phyloP scores from a whole-genome alignment of 2,888 invertebrate species.

The Melipona beecheii region DNA sequence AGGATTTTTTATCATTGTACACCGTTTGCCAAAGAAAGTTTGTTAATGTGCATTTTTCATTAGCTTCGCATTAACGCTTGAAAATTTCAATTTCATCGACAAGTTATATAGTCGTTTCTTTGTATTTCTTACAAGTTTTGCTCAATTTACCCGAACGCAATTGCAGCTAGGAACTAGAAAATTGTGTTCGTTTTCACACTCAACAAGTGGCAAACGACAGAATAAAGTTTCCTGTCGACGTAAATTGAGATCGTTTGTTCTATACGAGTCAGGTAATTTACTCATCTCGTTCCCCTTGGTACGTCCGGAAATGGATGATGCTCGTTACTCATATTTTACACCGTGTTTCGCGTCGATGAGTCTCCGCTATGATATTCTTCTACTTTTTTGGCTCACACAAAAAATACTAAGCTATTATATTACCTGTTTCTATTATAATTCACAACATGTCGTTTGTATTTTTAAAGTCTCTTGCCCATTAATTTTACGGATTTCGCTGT shows the following conservation, averaged over 20 bases:
- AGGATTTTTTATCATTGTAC: neutral
- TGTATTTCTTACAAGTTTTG: neutral
- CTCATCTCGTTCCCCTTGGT: neutral
- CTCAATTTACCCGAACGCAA: neutral
- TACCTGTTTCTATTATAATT: neutral
- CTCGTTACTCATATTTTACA: neutral
- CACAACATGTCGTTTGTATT: neutral
- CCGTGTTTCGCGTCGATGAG: too few relatives aligned
- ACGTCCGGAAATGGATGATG: neutral
- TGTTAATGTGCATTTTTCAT: neutral
- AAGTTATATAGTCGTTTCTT: too few relatives aligned
- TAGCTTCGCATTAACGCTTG: neutral
- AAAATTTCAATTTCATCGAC: too few relatives aligned
- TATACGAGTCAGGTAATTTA: slow-evolving; percentile 21
- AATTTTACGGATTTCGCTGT: slow-evolving; percentile 64
- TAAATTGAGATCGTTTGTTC: slow-evolving; percentile 33
- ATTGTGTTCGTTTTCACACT: neutral
- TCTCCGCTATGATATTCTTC: too few relatives aligned
- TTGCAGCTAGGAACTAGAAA: neutral
- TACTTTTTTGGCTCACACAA: too few relatives aligned
- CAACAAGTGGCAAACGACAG: neutral
- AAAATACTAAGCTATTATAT: neutral
- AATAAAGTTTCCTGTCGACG: slow-evolving; percentile 13
- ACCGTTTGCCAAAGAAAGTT: neutral
- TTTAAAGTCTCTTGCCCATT: slow-evolving; percentile 65